Evolutionary conservation across 92 coral and sea anemone species (phyloP), one percentile per base, ranked within the genome.

Genomic region (Heteractis magnifica): DNA sequence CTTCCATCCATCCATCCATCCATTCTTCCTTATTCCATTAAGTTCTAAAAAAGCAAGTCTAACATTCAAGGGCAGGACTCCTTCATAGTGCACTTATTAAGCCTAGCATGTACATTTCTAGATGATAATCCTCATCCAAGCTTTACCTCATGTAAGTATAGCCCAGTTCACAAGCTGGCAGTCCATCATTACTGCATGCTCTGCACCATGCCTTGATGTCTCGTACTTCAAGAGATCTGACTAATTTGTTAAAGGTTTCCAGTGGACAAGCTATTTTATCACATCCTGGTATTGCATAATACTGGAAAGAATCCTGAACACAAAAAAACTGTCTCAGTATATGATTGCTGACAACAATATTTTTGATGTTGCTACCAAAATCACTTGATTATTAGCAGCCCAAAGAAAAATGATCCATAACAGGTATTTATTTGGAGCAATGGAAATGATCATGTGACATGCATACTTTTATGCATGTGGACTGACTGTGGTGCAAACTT

Each of bases 241-340:
- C 82, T 15, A 90, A 52, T 9, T 65, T n/a, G 76, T 49, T 19
- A 83, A 91, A 92, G 62, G 82, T 71, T 53, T 56, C 65, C 81
- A 88, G 71, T 5, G 86, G 23, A 52, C 94, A 91, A 9, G 81
- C 68, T 62, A 64, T 60, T 50, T 15, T 4, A 20, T 55, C 71
- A 79, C 97, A 92, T 60, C 89, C 92, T 20, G 94, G 92, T 23
- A 92, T 85, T 34, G 72, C 72, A 85, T 90, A 87, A 41, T 72
- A 64, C 79, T 49, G 71, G 19, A 85, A 49, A 11, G 89, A 68
- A 65, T 81, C 94, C 90, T 90, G 75, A 26, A 78, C 20, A 34
- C 8, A 5, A 62, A 9, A n/a, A 62, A 62, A 18, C 0, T 3
- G 44, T 34, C 44, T 34, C 44, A 34, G 2, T 34, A 34, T 34